A percentile compares a stretch with the other conserved stretches of the same genome.
phyloP scores from a whole-genome alignment of 2,113 vertebrate genomes.

The Bubo scandiacus region DNA sequence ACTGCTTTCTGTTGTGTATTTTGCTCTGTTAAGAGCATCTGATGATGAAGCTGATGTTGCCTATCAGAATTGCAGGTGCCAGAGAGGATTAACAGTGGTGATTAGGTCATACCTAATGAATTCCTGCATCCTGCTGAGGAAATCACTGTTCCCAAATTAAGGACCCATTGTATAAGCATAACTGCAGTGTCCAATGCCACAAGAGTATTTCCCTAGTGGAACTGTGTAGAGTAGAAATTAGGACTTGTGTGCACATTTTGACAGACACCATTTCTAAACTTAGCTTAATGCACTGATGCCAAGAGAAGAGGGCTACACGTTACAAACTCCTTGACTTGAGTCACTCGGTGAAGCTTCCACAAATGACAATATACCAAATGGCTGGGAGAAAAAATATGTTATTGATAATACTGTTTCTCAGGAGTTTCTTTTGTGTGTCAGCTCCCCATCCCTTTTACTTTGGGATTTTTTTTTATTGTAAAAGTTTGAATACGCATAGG shows the following conservation, averaged over 20 bases:
- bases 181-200: not conserved
- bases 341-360: not conserved
- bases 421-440: not conserved
- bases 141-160: constrained; percentile 1
- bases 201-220: not conserved
- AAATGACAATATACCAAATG: not conserved
- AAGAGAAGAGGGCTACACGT: not conserved
- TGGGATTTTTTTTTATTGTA: not conserved
- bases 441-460: not conserved
- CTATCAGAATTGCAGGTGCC: not conserved
- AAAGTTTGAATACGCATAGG: not conserved
- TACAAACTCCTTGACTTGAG: not conserved
- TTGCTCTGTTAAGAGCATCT: not conserved
- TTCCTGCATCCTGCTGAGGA: not conserved
- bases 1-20: not conserved
- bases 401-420: not conserved
- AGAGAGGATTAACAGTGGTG: not conserved
- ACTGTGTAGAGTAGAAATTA: not conserved
- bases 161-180: not conserved
- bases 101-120: not conserved
- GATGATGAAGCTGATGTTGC: not conserved
- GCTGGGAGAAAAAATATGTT: not conserved
- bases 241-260: not conserved
- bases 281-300: not conserved
- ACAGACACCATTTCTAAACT: not conserved